phyloP scores from a whole-genome alignment of 2,113 vertebrate species.

The Plecotus auritus region DNA sequence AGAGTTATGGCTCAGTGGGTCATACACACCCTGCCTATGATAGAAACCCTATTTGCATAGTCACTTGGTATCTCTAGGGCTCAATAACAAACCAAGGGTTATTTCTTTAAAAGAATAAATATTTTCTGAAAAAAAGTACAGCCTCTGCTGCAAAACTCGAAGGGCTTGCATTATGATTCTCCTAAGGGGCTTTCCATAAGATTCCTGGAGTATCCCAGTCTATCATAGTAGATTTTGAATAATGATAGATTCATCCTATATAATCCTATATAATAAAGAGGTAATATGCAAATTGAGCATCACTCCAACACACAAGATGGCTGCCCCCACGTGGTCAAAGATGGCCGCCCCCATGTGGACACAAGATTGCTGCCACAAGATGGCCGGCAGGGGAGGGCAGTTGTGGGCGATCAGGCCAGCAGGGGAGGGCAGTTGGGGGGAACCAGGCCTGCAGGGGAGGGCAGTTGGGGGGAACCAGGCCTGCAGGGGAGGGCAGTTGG shows the following conservation, averaged over 20 bases:
- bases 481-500: no score
- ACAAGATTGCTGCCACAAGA: no score
- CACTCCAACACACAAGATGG: no score
- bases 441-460: no score
- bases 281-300: no score
- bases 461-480: no score
- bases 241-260: neutral
- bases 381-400: no score
- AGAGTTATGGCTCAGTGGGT: neutral
- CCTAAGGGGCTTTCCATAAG: neutral
- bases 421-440: no score
- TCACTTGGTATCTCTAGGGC: neutral
- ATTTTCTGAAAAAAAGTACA: neutral
- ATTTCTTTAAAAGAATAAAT: neutral
- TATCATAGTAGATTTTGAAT: neutral
- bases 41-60: neutral
- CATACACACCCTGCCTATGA: neutral
- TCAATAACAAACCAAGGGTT: neutral
- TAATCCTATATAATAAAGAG: no score
- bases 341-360: no score
- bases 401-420: no score
- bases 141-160: neutral
- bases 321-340: no score
- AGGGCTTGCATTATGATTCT: neutral
- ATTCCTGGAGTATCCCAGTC: neutral